Percentiles rank a stretch among this genome's conserved stretches.
Evolutionary conservation across 2,797 vertebrate genomes (phyloP).

Genomic region (Cottoperca gobio): DNA sequence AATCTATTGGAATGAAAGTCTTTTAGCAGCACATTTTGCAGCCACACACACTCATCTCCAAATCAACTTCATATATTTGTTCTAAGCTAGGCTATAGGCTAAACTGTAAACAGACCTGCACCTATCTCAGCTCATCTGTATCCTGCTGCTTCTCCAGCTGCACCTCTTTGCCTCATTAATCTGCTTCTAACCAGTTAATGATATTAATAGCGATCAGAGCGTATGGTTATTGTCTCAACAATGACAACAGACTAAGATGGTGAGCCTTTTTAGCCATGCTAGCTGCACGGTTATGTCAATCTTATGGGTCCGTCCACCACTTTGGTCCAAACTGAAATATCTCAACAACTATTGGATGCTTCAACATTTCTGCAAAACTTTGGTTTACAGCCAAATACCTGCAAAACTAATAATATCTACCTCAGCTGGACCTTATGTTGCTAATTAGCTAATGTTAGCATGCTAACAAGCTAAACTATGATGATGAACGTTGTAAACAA

Average conservation of each 20-base stretch:
- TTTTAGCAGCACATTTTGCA: neutral
- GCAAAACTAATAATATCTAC: neutral
- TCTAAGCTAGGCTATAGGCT: neutral
- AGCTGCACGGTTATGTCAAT: neutral
- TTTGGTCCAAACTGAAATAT: neutral
- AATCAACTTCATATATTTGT: neutral
- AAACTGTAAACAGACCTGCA: neutral
- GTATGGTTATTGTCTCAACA: neutral
- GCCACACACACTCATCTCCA: neutral
- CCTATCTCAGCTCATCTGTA: neutral
- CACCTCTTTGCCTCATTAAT: slow-evolving; percentile 9
- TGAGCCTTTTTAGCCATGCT: neutral
- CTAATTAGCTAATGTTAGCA: too few species aligned
- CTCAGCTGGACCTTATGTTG: too few species aligned
- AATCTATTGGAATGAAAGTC: too few species aligned
- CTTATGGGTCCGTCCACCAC: neutral
- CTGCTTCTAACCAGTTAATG: slow-evolving; percentile 26
- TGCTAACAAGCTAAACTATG: too few species aligned
- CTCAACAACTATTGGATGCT: too few species aligned
- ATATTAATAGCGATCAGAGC: slow-evolving; percentile 8
- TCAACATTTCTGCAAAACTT: neutral
- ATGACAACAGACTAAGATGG: neutral
- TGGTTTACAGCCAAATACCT: neutral
- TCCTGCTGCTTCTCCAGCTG: slow-evolving; percentile 7
- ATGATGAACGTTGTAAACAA: too few species aligned